Conservation (phyloP, 2,113 vertebrate genomes). For the Pterocles gutturalis region DNA sequence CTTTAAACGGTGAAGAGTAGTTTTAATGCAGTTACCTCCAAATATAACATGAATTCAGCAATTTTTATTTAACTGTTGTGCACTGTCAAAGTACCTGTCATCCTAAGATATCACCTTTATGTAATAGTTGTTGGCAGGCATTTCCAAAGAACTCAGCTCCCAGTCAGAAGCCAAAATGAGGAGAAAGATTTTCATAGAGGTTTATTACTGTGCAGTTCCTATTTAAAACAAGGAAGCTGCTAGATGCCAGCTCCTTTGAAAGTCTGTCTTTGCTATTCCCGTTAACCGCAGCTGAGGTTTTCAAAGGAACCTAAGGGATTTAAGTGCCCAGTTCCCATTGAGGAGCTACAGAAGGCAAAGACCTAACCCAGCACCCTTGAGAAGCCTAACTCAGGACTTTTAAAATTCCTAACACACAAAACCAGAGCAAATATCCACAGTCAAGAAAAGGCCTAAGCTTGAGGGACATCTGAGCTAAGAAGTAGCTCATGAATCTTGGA, state of each 20-base stretch:
- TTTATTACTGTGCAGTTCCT: neutral
- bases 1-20: neutral
- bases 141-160: neutral
- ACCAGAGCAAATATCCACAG: neutral
- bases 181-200: neutral
- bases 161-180: neutral
- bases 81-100: neutral
- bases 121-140: neutral
- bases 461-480: neutral
- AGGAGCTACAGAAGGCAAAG: neutral
- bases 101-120: neutral
- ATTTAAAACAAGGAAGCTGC: neutral
- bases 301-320: neutral
- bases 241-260: neutral
- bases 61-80: neutral
- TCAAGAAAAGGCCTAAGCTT: neutral
- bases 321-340: neutral
- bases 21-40: neutral
- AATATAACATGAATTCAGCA: neutral
- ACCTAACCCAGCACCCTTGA: neutral
- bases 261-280: neutral
- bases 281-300: neutral
- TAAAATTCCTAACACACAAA: neutral
- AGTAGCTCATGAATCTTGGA: fast-evolving
- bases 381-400: neutral